Evolutionary conservation across 2,797 vertebrate species (phyloP).

Genomic region (Ambastaia sidthimunki): DNA sequence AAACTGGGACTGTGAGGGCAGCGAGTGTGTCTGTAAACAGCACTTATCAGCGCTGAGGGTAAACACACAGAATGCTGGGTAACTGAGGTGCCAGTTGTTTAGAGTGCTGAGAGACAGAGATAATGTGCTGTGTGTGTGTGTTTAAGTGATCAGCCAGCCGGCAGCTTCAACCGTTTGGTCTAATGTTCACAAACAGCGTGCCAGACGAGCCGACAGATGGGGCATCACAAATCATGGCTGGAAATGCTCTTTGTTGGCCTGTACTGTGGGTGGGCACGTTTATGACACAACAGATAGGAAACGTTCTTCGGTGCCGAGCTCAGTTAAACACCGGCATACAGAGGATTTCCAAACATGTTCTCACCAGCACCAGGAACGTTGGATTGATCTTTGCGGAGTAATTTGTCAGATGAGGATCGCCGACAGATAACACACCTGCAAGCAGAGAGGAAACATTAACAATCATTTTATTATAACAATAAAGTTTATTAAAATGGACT

Average conservation of each 20-base stretch:
- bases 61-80: conserved; percentile 50
- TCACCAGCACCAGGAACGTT: conserved; percentile 57
- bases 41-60: conserved; percentile 59
- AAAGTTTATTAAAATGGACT: too few relatives aligned
- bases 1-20: conserved; percentile 66
- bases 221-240: conserved; percentile 43
- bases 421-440: conserved; percentile 76
- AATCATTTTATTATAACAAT: too few relatives aligned
- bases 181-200: conserved; percentile 56
- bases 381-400: conserved; percentile 60
- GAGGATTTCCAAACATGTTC: conserved; percentile 21
- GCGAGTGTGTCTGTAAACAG: conserved; percentile 57
- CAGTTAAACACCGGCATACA: conserved; percentile 15
- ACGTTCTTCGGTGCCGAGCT: not conserved
- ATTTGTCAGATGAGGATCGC: conserved; percentile 58
- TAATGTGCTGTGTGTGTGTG: conserved; percentile 52
- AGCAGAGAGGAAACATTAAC: conserved; percentile 54
- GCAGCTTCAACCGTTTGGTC: conserved; percentile 46
- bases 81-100: conserved; percentile 43
- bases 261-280: conserved; percentile 17
- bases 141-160: conserved; percentile 43
- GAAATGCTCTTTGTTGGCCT: conserved; percentile 45
- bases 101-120: conserved; percentile 47
- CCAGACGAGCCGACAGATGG: conserved; percentile 50
- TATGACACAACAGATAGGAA: conserved; percentile 13